These are phyloP conservation scores for Pachycephala philippinensis DNA, from an alignment of 2,113 vertebrate species.

Conservation along the genomic window DNA sequence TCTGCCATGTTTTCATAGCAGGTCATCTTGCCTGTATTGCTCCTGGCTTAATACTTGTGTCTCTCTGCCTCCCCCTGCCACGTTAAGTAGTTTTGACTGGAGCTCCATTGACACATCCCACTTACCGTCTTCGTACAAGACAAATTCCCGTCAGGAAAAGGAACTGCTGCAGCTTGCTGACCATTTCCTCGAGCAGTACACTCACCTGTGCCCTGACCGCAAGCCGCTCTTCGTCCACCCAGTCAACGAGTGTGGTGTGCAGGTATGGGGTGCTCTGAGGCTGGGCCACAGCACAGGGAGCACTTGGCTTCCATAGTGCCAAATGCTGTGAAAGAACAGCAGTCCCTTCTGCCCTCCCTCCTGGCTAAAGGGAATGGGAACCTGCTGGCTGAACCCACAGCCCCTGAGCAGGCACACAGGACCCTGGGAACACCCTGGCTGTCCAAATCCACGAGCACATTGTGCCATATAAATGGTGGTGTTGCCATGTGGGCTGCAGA, in stretches of 20 bases:
- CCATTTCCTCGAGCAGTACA: conserved; percentile 81
- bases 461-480: rapidly evolving
- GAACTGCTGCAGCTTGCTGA: conserved; percentile 73
- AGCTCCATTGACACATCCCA: conserved; percentile 40
- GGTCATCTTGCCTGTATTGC: neutral
- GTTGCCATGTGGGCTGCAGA: neutral
- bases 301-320: neutral
- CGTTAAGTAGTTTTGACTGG: conserved; percentile 34
- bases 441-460: rapidly evolving
- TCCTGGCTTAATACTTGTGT: neutral
- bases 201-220: conserved; percentile 80
- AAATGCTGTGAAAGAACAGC: neutral
- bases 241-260: conserved; percentile 80
- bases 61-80: neutral
- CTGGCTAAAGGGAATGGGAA: neutral
- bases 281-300: neutral
- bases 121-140: conserved; percentile 76
- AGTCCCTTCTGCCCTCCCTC: neutral
- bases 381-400: neutral
- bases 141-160: conserved; percentile 74
- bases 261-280: conserved; percentile 59
- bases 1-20: neutral
- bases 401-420: neutral
- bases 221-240: conserved; percentile 82
- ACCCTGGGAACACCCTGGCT: rapidly evolving